Conservation (phyloP, 2,113 vertebrate genomes). For the Cromileptes altivelis region DNA sequence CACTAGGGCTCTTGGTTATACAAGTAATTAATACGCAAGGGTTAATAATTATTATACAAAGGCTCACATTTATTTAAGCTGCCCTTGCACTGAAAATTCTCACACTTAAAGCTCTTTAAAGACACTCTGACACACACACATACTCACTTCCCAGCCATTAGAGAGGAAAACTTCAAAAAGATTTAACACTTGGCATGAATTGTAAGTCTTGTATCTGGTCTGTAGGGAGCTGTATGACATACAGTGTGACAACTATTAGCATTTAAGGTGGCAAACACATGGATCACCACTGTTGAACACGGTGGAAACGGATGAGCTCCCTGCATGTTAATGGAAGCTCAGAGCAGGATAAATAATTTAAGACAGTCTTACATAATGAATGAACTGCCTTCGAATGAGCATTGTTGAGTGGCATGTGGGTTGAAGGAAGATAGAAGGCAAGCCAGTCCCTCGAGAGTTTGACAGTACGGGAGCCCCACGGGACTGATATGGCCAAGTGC, state of each 20-base stretch:
- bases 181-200: slow-evolving; percentile 48
- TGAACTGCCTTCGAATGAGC: slow-evolving; percentile 66
- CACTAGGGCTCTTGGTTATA: slow-evolving; percentile 14
- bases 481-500: slow-evolving; percentile 40
- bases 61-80: slow-evolving; percentile 30
- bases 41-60: slow-evolving; percentile 51
- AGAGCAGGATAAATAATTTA: slow-evolving; percentile 69
- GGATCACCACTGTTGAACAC: slow-evolving; percentile 38
- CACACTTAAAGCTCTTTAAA: slow-evolving; percentile 19
- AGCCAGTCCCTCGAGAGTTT: slow-evolving; percentile 28
- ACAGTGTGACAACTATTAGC: slow-evolving; percentile 33
- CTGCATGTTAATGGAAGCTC: slow-evolving; percentile 57
- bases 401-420: slow-evolving; percentile 50
- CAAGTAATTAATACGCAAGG: slow-evolving; percentile 51
- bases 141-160: background rate
- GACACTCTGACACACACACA: slow-evolving; percentile 7
- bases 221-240: slow-evolving; percentile 46
- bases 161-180: slow-evolving; percentile 28
- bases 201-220: slow-evolving; percentile 38
- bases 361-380: slow-evolving; percentile 72
- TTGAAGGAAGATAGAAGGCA: slow-evolving; percentile 55
- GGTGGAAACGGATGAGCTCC: slow-evolving; percentile 39
- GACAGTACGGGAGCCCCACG: slow-evolving; percentile 23
- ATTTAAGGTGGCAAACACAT: slow-evolving; percentile 56
- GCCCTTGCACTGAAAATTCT: background rate